Evolutionary conservation across 1,140 invertebrate genomes (phyloP).

Genomic region (Camponotus vicinus): DNA sequence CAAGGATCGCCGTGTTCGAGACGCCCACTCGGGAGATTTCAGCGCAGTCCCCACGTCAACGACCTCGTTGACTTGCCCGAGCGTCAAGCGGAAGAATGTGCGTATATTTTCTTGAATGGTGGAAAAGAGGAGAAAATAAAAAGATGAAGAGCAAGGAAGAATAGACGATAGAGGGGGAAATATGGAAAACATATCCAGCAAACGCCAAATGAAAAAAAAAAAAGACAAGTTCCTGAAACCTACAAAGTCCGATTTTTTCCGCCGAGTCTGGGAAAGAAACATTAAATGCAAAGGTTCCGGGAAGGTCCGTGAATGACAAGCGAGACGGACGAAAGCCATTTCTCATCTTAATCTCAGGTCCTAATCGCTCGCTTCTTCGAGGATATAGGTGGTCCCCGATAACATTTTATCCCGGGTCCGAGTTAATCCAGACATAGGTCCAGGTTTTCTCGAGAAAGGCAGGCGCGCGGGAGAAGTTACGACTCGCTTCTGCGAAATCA

Average conservation of each 20-base stretch:
- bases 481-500: slow-evolving; percentile 70
- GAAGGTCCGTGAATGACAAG: background rate
- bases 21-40: slow-evolving; percentile 70
- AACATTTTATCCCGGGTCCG: background rate
- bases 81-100: slow-evolving; percentile 24
- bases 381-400: background rate
- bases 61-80: slow-evolving; percentile 66
- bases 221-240: background rate
- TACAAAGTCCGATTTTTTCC: background rate
- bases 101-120: slow-evolving; percentile 49
- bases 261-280: background rate
- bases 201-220: too few species aligned
- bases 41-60: slow-evolving; percentile 70
- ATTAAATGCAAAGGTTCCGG: slow-evolving; percentile 1
- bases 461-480: slow-evolving; percentile 7
- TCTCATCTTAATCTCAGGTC: slow-evolving; percentile 5
- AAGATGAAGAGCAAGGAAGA: background rate
- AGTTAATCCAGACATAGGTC: background rate
- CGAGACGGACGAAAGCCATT: background rate
- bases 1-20: slow-evolving; percentile 60
- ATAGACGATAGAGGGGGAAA: background rate
- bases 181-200: slow-evolving; percentile 19
- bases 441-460: background rate
- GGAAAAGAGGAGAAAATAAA: slow-evolving; percentile 13
- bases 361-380: background rate